Percentiles rank a stretch among this genome's conserved stretches.
Conservation (phyloP, 2,797 vertebrate genomes). For the Limnodromus scolopaceus region DNA sequence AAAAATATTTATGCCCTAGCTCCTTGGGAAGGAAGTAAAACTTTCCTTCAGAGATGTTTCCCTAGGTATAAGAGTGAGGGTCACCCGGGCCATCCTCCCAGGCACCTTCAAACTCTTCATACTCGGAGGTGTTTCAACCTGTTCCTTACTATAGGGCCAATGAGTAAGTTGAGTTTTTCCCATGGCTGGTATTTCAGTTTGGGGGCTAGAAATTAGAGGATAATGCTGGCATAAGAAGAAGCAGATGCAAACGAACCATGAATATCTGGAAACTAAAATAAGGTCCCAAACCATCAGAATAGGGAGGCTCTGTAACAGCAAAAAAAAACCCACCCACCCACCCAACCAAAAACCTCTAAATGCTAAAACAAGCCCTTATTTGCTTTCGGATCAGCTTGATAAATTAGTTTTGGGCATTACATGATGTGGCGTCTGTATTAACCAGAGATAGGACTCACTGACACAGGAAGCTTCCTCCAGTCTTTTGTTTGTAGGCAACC, state of each 20-base stretch:
- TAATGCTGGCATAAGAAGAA: neutral
- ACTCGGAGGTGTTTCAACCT: neutral
- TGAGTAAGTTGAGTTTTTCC: neutral
- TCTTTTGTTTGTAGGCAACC: neutral
- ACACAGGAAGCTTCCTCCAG: neutral
- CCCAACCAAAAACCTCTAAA: neutral
- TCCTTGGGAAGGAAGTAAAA: neutral
- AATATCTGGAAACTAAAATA: neutral
- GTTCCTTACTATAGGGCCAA: neutral
- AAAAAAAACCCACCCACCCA: neutral
- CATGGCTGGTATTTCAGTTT: neutral
- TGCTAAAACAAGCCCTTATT: neutral
- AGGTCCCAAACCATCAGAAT: neutral
- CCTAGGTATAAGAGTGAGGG: neutral
- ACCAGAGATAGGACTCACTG: neutral
- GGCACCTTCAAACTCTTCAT: neutral
- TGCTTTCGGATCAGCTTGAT: neutral
- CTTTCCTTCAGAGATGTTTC: neutral
- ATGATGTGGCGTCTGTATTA: neutral
- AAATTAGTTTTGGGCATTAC: neutral
- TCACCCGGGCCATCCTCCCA: neutral
- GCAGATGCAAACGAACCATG: fast-evolving
- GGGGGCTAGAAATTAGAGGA: neutral
- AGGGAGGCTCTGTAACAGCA: neutral
- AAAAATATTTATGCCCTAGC: slow-evolving; percentile 14